A percentile compares a stretch with the other conserved stretches of the same genome.
These are phyloP conservation scores for Epizoanthus illoricatus DNA, from an alignment of 92 coral and sea anemone genomes.

Conservation along the genomic window DNA sequence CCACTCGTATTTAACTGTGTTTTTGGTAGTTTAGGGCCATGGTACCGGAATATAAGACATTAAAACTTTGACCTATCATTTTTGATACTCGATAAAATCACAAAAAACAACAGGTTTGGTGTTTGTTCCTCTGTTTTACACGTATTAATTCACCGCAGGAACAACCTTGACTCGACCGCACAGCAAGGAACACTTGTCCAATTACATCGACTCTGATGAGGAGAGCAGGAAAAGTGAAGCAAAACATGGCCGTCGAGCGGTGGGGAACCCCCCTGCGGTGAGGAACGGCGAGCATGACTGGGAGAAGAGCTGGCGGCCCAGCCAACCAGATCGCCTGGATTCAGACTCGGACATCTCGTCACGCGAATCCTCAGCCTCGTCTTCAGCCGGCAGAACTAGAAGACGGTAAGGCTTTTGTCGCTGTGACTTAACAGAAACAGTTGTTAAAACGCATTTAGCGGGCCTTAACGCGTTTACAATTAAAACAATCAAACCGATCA, in stretches of 20 bases:
- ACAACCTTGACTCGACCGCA: constrained; percentile 31
- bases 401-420: constrained; percentile 3
- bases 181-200: constrained; percentile 38
- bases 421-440: too few species aligned
- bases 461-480: too few species aligned
- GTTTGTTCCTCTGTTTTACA: neutral
- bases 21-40: too few species aligned
- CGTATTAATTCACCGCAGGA: constrained; percentile 17
- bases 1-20: too few species aligned
- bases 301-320: constrained; percentile 15
- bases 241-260: constrained; percentile 72
- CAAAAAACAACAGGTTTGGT: too few species aligned
- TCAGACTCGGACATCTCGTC: constrained; percentile 32
- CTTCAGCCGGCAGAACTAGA: constrained; percentile 37
- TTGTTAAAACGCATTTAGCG: too few species aligned
- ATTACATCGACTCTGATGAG: constrained; percentile 55
- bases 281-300: constrained; percentile 26
- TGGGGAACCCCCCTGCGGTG: constrained; percentile 21
- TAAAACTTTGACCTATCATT: too few species aligned
- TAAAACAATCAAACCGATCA: too few species aligned
- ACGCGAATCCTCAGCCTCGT: constrained; percentile 27
- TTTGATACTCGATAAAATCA: too few species aligned
- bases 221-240: constrained; percentile 57
- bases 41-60: too few species aligned
- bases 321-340: constrained; percentile 28